Conservation (phyloP, 2,113 vertebrate species). For the Thermophis baileyi region DNA sequence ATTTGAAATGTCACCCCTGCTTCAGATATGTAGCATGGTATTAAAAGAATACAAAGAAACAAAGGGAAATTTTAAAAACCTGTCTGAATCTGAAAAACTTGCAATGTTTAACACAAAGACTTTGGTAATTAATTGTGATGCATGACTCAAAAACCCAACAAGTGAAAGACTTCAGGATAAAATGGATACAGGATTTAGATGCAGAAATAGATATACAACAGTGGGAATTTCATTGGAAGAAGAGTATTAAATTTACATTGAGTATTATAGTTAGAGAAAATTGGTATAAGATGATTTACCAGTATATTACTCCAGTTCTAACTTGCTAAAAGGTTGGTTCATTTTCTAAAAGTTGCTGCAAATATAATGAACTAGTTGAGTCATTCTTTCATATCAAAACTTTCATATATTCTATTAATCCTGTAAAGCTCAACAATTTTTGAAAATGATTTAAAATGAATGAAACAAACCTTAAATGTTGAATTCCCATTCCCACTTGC, state of each 20-base stretch:
- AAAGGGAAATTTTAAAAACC: neutral
- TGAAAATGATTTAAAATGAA: neutral
- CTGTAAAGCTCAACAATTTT: neutral
- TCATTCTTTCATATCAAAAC: neutral
- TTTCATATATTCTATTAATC: neutral
- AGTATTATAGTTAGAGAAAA: neutral
- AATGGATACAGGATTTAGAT: neutral
- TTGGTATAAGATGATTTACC: neutral
- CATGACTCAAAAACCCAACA: neutral
- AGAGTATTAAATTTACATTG: neutral
- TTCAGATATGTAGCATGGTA: neutral
- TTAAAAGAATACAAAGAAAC: neutral
- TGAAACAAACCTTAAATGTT: neutral
- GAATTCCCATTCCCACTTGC: neutral
- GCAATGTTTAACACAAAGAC: neutral
- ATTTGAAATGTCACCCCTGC: too few species aligned
- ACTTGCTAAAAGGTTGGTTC: neutral
- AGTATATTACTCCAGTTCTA: neutral
- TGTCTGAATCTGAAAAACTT: neutral
- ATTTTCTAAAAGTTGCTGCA: neutral
- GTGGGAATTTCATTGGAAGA: neutral
- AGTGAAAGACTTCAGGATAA: neutral
- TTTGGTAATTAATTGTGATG: neutral
- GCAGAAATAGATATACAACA: neutral
- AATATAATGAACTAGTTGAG: neutral